Evolutionary conservation across 2,797 vertebrate species (phyloP).

Genomic region (Acridotheres tristis): DNA sequence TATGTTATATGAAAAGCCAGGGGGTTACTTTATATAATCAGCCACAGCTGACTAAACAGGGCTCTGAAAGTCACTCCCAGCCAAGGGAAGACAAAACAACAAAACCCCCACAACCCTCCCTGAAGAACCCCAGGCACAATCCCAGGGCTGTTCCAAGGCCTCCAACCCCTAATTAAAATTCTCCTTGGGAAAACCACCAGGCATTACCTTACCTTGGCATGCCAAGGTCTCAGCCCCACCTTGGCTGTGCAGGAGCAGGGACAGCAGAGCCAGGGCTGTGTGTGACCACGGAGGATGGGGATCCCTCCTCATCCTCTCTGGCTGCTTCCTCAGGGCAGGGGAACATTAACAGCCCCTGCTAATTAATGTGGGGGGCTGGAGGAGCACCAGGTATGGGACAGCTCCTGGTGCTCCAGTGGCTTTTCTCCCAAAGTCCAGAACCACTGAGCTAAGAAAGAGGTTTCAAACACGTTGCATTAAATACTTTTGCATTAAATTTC

Average conservation of each 20-base stretch:
- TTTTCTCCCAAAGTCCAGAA: not conserved
- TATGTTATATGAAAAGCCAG: slow-evolving; percentile 9
- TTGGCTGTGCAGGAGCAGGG: fast-evolving
- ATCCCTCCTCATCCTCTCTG: fast-evolving
- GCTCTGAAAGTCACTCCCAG: not conserved
- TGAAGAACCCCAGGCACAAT: not conserved
- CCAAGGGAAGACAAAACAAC: not conserved
- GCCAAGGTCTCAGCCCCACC: fast-evolving
- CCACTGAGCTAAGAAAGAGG: not conserved
- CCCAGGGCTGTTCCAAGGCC: not conserved
- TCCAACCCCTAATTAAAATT: not conserved
- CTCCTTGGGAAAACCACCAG: fast-evolving
- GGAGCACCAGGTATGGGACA: no score
- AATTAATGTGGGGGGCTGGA: not conserved
- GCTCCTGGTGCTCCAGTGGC: not conserved
- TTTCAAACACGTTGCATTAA: not conserved
- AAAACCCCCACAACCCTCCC: not conserved
- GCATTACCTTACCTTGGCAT: not conserved
- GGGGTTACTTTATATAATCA: slow-evolving; percentile 29
- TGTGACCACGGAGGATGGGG: fast-evolving
- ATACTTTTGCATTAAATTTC: no score
- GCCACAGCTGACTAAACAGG: slow-evolving; percentile 60
- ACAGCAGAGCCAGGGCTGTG: fast-evolving
- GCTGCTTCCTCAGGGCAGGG: fast-evolving
- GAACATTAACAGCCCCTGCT: not conserved